Evolutionary conservation across 1,140 invertebrate species (phyloP).

Genomic region (Archivesica marissinica): DNA sequence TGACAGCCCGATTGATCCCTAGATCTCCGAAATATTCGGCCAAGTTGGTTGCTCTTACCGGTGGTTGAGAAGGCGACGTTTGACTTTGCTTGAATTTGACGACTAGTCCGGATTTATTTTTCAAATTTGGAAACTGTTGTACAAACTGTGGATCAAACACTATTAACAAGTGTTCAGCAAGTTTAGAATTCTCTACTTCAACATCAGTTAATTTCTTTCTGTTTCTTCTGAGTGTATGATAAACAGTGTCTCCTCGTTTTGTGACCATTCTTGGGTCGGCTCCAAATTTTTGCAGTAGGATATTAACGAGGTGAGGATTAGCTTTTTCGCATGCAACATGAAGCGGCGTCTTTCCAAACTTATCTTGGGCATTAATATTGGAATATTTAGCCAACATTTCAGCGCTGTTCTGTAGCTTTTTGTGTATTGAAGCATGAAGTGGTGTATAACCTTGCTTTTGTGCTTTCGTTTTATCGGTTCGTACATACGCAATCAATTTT

Average conservation of each 20-base stretch:
- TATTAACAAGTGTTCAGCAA: too few relatives aligned
- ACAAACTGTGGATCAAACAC: too few relatives aligned
- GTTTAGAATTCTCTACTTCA: too few relatives aligned
- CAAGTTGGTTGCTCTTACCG: too few relatives aligned
- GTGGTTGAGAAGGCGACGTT: too few relatives aligned
- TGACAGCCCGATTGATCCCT: too few relatives aligned
- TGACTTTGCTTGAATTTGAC: too few relatives aligned
- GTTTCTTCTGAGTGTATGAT: too few relatives aligned
- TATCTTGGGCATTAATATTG: constrained; percentile 31
- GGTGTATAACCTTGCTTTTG: constrained; percentile 61
- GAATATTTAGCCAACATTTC: background rate
- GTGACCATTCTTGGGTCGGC: constrained; percentile 15
- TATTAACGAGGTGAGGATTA: constrained; percentile 17
- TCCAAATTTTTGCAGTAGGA: constrained; percentile 16
- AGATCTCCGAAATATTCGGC: too few relatives aligned
- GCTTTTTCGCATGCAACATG: constrained; percentile 58
- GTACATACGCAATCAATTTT: background rate
- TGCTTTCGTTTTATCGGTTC: constrained; percentile 13
- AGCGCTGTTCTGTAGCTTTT: background rate
- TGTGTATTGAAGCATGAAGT: constrained; percentile 44
- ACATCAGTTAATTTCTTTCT: too few relatives aligned
- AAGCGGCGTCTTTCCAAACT: constrained; percentile 49
- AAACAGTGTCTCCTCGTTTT: constrained; percentile 25
- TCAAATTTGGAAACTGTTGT: too few relatives aligned
- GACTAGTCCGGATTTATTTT: too few relatives aligned